A percentile compares a stretch with the other conserved stretches of the same genome.
Evolutionary conservation across 2,113 vertebrate genomes (phyloP).

Genomic region (Peucedramus taeniatus): DNA sequence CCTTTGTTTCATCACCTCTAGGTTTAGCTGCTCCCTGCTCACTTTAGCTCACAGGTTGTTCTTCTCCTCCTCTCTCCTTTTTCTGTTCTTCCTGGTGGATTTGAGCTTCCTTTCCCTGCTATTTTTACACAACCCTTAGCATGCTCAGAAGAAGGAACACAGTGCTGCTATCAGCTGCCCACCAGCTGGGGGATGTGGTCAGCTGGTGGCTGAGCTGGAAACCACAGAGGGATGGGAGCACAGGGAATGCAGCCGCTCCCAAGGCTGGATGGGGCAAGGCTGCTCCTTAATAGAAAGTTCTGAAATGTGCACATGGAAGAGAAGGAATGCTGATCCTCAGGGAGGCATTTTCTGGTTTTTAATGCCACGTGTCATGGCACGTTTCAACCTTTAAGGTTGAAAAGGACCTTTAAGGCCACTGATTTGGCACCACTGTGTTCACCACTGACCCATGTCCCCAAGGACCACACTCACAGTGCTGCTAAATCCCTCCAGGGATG

Average conservation of each 20-base stretch:
- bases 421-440: background rate
- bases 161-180: background rate
- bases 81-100: background rate
- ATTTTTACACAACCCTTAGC: background rate
- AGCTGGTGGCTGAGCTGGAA: background rate
- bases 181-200: background rate
- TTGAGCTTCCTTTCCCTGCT: background rate
- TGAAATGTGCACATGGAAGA: fast-evolving
- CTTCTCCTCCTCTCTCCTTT: background rate
- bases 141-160: background rate
- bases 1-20: background rate
- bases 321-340: background rate
- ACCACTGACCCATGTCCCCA: background rate
- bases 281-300: fast-evolving
- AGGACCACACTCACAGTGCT: fast-evolving
- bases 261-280: background rate
- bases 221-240: background rate
- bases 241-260: fast-evolving
- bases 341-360: background rate
- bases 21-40: background rate
- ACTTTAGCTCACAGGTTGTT: background rate
- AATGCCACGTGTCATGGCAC: background rate
- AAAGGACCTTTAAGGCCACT: background rate
- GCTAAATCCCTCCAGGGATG: background rate
- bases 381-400: background rate